Conservation (phyloP, 1,140 invertebrate genomes). For the Dinothrombium tinctorium region DNA sequence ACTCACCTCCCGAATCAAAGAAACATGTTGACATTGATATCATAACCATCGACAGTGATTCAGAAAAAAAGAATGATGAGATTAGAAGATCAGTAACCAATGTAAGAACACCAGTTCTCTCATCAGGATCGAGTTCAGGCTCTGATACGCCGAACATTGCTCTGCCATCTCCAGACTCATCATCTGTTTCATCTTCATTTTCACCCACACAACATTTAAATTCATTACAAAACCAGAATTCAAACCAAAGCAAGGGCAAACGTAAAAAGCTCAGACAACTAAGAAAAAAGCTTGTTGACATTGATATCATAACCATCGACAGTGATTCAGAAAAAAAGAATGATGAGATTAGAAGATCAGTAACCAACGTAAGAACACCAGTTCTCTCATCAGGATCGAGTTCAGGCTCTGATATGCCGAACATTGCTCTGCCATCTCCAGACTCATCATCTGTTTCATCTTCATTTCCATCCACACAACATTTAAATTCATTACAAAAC, state of each 20-base stretch:
- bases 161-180: constrained; percentile 2
- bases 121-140: not conserved
- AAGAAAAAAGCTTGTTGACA: not conserved
- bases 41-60: not conserved
- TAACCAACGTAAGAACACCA: not conserved
- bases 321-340: not conserved
- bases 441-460: constrained; percentile 1
- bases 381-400: not conserved
- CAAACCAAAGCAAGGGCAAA: no score
- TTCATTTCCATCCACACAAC: no score
- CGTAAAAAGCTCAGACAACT: no score
- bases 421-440: constrained; percentile 1
- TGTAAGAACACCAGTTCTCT: not conserved
- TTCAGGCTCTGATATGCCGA: not conserved
- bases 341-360: not conserved
- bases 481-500: no score
- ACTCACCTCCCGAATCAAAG: not conserved
- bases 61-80: not conserved
- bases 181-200: not conserved
- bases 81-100: no score
- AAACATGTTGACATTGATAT: not conserved
- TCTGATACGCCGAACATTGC: not conserved
- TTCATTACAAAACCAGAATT: no score
- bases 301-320: constrained; percentile 1
- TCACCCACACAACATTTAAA: no score